These are phyloP conservation scores for Dicerorhinus sumatrensis DNA, from an alignment of 2,113 vertebrate species.

Conservation along the genomic window DNA sequence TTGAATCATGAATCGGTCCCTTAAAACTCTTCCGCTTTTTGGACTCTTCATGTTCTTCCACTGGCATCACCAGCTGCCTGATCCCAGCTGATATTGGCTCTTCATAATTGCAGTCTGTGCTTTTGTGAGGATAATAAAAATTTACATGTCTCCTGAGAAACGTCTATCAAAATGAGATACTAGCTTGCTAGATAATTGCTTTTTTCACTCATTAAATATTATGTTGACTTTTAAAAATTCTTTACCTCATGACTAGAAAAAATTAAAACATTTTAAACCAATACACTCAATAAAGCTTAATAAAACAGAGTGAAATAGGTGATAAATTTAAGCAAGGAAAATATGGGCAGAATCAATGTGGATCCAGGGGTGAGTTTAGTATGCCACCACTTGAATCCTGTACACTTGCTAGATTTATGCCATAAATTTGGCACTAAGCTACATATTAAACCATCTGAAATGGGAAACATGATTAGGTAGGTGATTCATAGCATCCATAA, in stretches of 20 bases:
- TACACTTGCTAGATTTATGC: slow-evolving; percentile 33
- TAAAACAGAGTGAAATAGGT: background rate
- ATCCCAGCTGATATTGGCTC: background rate
- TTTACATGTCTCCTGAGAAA: background rate
- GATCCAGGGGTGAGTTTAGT: background rate
- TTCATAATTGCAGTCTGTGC: background rate
- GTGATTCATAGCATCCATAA: slow-evolving; percentile 58
- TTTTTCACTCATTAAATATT: background rate
- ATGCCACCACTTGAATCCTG: background rate
- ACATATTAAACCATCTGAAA: slow-evolving; percentile 55
- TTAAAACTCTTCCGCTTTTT: background rate
- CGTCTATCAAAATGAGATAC: background rate
- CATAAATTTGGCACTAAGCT: slow-evolving; percentile 31
- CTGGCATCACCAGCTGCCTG: background rate
- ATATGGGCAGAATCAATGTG: background rate
- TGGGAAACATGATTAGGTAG: slow-evolving; percentile 59
- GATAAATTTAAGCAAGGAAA: background rate
- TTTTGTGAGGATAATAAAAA: background rate
- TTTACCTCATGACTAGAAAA: background rate
- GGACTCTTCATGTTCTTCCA: too few relatives aligned
- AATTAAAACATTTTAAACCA: background rate
- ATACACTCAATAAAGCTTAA: background rate
- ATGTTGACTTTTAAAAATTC: background rate
- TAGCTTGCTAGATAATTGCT: background rate
- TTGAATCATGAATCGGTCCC: background rate